phyloP scores from a whole-genome alignment of 2,888 invertebrate species.

The Pteria penguin region DNA sequence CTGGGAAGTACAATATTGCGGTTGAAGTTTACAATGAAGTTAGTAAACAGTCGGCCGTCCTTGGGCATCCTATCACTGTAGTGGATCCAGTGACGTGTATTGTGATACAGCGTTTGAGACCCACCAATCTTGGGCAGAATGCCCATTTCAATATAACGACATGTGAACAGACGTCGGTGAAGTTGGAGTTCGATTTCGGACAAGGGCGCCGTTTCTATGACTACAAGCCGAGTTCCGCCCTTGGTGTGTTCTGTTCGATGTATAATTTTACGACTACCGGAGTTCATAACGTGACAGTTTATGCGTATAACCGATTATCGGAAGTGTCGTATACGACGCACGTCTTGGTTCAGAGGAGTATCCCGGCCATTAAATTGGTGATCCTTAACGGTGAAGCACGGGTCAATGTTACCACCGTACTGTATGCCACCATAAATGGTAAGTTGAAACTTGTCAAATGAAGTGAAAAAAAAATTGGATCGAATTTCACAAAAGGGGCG shows the following conservation, averaged over 20 bases:
- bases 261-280: slow-evolving; percentile 51
- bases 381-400: too few species aligned
- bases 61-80: slow-evolving; percentile 40
- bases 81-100: slow-evolving; percentile 48
- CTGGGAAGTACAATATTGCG: slow-evolving; percentile 63
- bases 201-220: slow-evolving; percentile 19
- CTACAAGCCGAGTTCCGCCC: not conserved
- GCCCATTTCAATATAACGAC: slow-evolving; percentile 26
- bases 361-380: slow-evolving; percentile 21
- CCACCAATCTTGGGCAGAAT: slow-evolving; percentile 28
- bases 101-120: slow-evolving; percentile 22
- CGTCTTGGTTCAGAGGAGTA: slow-evolving; percentile 55
- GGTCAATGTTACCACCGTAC: too few species aligned
- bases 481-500: too few species aligned
- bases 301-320: slow-evolving; percentile 67
- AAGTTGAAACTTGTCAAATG: too few species aligned
- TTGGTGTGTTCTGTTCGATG: slow-evolving; percentile 17
- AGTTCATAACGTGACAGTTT: slow-evolving; percentile 57
- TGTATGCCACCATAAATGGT: too few species aligned
- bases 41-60: slow-evolving; percentile 34
- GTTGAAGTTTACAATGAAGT: slow-evolving; percentile 66
- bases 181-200: slow-evolving; percentile 54
- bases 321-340: slow-evolving; percentile 47
- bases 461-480: too few species aligned
- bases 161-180: slow-evolving; percentile 33